Evolutionary conservation across 2,888 invertebrate genomes (phyloP).

Genomic region (Orthonevra nobilis): DNA sequence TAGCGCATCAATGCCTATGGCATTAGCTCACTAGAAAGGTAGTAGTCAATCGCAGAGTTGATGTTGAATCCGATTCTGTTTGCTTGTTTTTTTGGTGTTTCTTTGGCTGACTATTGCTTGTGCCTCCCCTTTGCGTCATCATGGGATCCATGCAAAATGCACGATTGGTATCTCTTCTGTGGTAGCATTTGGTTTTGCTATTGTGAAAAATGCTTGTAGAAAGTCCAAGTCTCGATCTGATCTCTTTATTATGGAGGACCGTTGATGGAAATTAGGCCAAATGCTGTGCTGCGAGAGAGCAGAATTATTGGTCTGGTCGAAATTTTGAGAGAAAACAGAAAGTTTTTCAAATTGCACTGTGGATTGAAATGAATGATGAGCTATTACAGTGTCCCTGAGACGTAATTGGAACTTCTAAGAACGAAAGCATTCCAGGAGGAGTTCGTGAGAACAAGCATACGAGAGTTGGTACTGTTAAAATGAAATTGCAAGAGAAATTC

Average conservation of each 20-base stretch:
- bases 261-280: constrained; percentile 42
- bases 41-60: constrained; percentile 4
- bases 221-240: constrained; percentile 15
- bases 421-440: neutral
- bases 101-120: constrained; percentile 9
- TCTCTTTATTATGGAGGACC: constrained; percentile 30
- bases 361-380: neutral
- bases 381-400: neutral
- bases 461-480: no score
- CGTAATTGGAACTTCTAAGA: constrained; percentile 6
- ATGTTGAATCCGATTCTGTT: constrained; percentile 35
- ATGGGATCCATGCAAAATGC: constrained; percentile 56
- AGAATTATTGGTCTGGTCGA: constrained; percentile 14
- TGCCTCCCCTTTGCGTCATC: constrained; percentile 26
- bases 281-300: constrained; percentile 48
- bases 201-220: constrained; percentile 29
- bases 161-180: constrained; percentile 42
- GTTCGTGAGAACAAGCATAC: constrained; percentile 15
- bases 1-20: constrained; percentile 39
- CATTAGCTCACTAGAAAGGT: constrained; percentile 29
- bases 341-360: constrained; percentile 3
- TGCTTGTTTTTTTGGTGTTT: constrained; percentile 17
- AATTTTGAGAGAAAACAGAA: constrained; percentile 26
- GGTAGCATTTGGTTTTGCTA: constrained; percentile 6
- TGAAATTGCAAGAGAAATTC: no score